Conservation (phyloP, 2,888 invertebrate species). For the Machimus atricapillus region DNA sequence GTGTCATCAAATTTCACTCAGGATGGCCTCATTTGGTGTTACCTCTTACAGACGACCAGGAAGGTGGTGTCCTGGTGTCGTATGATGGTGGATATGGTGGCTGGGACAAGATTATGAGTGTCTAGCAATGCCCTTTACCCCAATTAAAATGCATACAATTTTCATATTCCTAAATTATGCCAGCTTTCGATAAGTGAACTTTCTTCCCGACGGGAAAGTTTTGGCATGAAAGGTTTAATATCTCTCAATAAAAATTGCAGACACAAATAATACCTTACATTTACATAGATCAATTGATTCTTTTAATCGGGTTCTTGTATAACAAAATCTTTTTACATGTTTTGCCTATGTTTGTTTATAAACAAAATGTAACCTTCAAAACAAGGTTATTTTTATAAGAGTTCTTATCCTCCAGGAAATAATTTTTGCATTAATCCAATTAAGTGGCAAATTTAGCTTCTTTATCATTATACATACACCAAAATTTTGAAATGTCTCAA, state of each 20-base stretch:
- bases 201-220: not conserved
- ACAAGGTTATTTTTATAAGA: no score
- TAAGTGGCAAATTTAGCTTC: no score
- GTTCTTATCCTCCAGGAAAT: no score
- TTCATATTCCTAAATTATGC: conserved; percentile 34
- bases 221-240: not conserved
- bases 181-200: not conserved
- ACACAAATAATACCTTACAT: not conserved
- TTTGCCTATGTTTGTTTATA: no score
- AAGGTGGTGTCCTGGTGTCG: not conserved
- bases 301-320: no score
- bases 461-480: no score
- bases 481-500: no score
- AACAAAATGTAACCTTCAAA: no score
- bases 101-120: not conserved
- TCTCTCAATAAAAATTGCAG: not conserved
- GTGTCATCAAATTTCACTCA: conserved; percentile 41
- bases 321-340: no score
- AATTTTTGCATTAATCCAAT: no score
- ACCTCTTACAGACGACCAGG: not conserved
- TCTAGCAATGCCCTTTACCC: conserved; percentile 8
- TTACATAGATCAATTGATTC: no score
- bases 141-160: conserved; percentile 38
- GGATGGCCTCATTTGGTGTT: conserved; percentile 28
- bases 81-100: not conserved